phyloP scores from a whole-genome alignment of 2,888 invertebrate genomes.

The Actias luna region DNA sequence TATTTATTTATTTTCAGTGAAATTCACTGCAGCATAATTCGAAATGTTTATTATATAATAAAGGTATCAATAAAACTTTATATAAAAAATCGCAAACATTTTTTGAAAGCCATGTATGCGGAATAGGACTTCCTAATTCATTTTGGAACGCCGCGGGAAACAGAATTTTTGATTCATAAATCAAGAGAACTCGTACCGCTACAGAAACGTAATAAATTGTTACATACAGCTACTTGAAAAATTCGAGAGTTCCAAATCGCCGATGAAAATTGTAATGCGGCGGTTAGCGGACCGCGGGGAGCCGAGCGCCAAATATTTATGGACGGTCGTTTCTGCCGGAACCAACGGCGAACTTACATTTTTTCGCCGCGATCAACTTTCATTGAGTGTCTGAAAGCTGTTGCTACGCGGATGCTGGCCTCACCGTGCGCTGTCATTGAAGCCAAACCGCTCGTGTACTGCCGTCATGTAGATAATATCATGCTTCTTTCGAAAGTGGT shows the following conservation, averaged over 20 bases:
- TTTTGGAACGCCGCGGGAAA: conserved; percentile 46
- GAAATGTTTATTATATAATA: neutral
- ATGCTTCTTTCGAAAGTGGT: conserved; percentile 73
- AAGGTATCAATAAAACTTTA: neutral
- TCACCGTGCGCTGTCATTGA: conserved; percentile 69
- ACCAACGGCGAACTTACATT: conserved; percentile 55
- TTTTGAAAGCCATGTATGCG: conserved; percentile 55
- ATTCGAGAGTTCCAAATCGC: conserved; percentile 33
- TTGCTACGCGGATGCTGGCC: conserved; percentile 79
- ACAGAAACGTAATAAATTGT: conserved; percentile 35
- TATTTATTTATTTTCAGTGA: neutral
- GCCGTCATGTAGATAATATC: conserved; percentile 76
- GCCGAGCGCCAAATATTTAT: conserved; percentile 57
- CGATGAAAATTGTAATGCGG: conserved; percentile 34
- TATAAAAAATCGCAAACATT: neutral
- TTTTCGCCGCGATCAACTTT: conserved; percentile 75
- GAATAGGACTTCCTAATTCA: conserved; percentile 58
- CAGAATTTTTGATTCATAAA: conserved; percentile 50
- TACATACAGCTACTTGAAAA: conserved; percentile 35
- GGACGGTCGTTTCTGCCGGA: conserved; percentile 53
- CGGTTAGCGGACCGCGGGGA: conserved; percentile 30
- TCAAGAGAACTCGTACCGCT: conserved; percentile 32
- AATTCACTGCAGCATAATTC: neutral
- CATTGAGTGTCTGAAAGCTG: conserved; percentile 75
- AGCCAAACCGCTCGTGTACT: conserved; percentile 67